Conservation (phyloP, 2,797 vertebrate species). For the Pangasius macronema region DNA sequence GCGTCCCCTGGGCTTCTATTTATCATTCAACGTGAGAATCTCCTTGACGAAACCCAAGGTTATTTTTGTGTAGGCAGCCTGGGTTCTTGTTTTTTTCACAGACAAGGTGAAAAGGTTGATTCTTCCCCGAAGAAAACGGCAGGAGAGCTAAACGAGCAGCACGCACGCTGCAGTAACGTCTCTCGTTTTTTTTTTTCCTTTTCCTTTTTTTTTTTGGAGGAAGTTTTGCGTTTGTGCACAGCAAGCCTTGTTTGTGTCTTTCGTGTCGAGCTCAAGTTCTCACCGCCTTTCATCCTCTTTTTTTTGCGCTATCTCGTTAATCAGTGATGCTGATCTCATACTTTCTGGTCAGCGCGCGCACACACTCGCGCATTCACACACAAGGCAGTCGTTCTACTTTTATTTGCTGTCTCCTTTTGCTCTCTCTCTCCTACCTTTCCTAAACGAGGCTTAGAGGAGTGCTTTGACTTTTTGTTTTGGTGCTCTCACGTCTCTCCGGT, state of each 20-base stretch:
- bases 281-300: slow-evolving; percentile 65
- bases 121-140: slow-evolving; percentile 69
- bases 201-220: background rate
- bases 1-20: slow-evolving; percentile 77
- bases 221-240: slow-evolving; percentile 30
- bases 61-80: slow-evolving; percentile 76
- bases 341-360: slow-evolving; percentile 63
- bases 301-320: slow-evolving; percentile 73
- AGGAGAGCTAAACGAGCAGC: slow-evolving; percentile 43
- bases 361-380: slow-evolving; percentile 5
- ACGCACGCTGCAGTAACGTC: slow-evolving; percentile 4
- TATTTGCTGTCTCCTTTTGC: background rate
- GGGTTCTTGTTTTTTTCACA: slow-evolving; percentile 71
- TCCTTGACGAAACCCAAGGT: slow-evolving; percentile 83
- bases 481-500: slow-evolving; percentile 32
- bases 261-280: slow-evolving; percentile 55
- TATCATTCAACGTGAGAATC: slow-evolving; percentile 83
- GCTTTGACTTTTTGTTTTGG: slow-evolving; percentile 51
- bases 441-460: slow-evolving; percentile 41
- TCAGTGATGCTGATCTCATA: slow-evolving; percentile 77
- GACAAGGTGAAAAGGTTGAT: slow-evolving; percentile 80
- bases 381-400: slow-evolving; percentile 45
- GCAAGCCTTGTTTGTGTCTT: slow-evolving; percentile 34
- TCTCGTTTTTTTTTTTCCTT: background rate
- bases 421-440: background rate